Conservation (phyloP, 2,888 invertebrate genomes). For the Iphiclides podalirius region DNA sequence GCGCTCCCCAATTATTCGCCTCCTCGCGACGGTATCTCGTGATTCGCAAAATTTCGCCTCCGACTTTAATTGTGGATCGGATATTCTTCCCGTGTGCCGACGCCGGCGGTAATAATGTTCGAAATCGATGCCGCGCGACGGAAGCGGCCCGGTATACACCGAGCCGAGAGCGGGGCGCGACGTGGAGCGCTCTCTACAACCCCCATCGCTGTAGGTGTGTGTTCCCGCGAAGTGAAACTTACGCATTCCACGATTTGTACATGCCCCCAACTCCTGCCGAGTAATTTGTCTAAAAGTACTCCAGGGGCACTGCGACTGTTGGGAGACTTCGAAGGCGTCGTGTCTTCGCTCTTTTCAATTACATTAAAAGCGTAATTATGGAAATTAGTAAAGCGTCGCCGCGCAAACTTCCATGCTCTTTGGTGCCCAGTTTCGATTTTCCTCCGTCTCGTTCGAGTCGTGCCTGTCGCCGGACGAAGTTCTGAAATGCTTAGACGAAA, state of each 20-base stretch:
- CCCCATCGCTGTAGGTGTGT: constrained; percentile 52
- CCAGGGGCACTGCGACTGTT: constrained; percentile 44
- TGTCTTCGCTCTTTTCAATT: constrained; percentile 73
- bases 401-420: constrained; percentile 68
- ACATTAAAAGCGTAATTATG: constrained; percentile 78
- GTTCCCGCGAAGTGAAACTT: constrained; percentile 63
- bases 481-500: constrained; percentile 73
- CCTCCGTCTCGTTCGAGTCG: constrained; percentile 68
- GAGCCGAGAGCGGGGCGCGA: constrained; percentile 44
- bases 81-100: constrained; percentile 69
- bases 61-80: constrained; percentile 71
- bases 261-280: constrained; percentile 62
- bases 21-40: constrained; percentile 64
- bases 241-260: constrained; percentile 71
- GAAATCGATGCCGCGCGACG: constrained; percentile 52
- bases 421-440: constrained; percentile 66
- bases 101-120: constrained; percentile 66
- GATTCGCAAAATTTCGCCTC: constrained; percentile 58
- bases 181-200: constrained; percentile 39
- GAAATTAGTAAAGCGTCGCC: constrained; percentile 71
- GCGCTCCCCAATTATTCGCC: constrained; percentile 57
- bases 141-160: constrained; percentile 69
- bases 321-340: constrained; percentile 58
- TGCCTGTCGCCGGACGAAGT: constrained; percentile 62
- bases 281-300: constrained; percentile 75